Percentiles rank a stretch among this genome's conserved stretches.
Conservation (phyloP, 2,888 invertebrate genomes). For the Drosophila conformis region DNA sequence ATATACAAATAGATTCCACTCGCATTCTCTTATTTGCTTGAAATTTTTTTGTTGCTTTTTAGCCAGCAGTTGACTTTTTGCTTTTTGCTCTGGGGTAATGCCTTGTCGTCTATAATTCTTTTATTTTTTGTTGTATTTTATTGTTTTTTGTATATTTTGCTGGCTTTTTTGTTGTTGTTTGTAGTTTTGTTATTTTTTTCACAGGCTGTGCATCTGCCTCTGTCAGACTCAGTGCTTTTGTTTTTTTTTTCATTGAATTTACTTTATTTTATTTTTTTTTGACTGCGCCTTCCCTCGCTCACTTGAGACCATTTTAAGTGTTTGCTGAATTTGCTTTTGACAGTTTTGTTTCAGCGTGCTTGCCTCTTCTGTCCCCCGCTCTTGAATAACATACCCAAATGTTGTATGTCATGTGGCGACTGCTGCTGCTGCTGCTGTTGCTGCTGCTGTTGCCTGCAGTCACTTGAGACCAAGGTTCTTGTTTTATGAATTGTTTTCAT, state of each 20-base stretch:
- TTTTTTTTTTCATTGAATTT: slow-evolving; percentile 40
- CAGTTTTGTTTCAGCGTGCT: slow-evolving; percentile 42
- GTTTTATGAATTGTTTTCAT: slow-evolving; percentile 13
- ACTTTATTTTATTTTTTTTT: slow-evolving; percentile 19
- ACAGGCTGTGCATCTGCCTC: slow-evolving; percentile 13
- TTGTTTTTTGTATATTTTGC: slow-evolving; percentile 31
- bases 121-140: slow-evolving; percentile 16
- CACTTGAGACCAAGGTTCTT: slow-evolving; percentile 39
- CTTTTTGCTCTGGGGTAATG: slow-evolving; percentile 56
- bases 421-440: slow-evolving; percentile 9
- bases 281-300: slow-evolving; percentile 36
- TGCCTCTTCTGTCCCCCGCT: not conserved
- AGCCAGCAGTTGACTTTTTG: slow-evolving; percentile 61
- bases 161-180: slow-evolving; percentile 5
- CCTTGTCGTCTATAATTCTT: slow-evolving; percentile 38
- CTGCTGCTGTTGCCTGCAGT: slow-evolving; percentile 12
- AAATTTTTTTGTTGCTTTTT: slow-evolving; percentile 43
- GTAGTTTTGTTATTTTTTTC: slow-evolving; percentile 23
- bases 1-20: slow-evolving; percentile 11
- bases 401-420: slow-evolving; percentile 38
- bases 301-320: slow-evolving; percentile 78
- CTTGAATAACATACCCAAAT: slow-evolving; percentile 12
- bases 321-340: slow-evolving; percentile 70
- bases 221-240: slow-evolving; percentile 3
- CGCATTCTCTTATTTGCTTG: slow-evolving; percentile 45